A percentile compares a stretch with the other conserved stretches of the same genome.
phyloP scores from a whole-genome alignment of 2,113 vertebrate genomes.

The Macrotis lagotis region DNA sequence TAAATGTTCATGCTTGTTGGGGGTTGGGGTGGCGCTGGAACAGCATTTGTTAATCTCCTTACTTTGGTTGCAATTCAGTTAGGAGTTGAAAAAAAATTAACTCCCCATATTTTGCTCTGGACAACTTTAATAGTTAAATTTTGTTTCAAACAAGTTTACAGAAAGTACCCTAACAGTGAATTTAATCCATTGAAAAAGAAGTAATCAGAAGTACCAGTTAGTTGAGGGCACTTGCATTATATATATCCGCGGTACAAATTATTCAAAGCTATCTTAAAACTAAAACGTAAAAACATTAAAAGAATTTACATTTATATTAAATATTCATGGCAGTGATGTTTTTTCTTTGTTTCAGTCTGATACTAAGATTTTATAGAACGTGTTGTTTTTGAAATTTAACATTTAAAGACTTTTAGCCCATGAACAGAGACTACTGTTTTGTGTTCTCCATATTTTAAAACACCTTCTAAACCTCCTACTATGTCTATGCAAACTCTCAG shows the following conservation, averaged over 20 bases:
- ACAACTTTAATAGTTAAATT: constrained; percentile 46
- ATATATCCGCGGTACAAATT: constrained; percentile 41
- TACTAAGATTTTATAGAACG: background rate
- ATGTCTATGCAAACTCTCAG: constrained; percentile 27
- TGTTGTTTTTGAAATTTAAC: background rate
- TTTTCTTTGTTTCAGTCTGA: background rate
- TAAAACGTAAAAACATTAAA: too few relatives aligned
- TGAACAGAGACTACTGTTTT: background rate
- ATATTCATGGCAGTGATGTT: background rate
- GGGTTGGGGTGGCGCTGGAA: constrained; percentile 9
- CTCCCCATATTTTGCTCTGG: background rate
- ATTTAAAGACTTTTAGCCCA: background rate
- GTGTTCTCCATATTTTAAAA: background rate
- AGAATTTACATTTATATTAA: constrained; percentile 47
- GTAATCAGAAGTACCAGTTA: constrained; percentile 40
- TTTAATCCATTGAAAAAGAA: constrained; percentile 40
- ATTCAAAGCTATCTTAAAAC: constrained; percentile 28
- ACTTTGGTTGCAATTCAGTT: constrained; percentile 48
- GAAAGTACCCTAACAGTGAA: constrained; percentile 40
- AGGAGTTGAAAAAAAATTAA: too few relatives aligned
- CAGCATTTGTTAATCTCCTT: constrained; percentile 35
- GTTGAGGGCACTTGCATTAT: background rate
- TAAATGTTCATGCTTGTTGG: constrained; percentile 61
- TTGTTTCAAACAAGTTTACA: constrained; percentile 33
- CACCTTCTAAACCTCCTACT: background rate